Conservation (phyloP, 2,113 vertebrate genomes). For the Hypomesus transpacificus region DNA sequence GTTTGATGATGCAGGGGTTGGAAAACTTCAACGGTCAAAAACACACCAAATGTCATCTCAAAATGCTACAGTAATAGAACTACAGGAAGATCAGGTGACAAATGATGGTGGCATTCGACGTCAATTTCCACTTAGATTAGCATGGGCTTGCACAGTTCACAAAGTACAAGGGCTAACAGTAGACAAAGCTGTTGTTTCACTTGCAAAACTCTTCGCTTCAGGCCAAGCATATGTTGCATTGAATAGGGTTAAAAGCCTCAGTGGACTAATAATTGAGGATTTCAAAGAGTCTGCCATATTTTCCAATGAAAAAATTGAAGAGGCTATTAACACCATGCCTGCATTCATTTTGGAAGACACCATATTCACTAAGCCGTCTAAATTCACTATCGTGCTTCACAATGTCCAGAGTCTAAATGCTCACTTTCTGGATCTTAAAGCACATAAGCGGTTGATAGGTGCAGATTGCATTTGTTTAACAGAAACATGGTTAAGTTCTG, state of each 20-base stretch:
- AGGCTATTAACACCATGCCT: background rate
- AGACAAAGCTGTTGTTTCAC: conserved; percentile 17
- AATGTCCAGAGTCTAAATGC: conserved; percentile 23
- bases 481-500: conserved; percentile 1
- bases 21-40: conserved; percentile 8
- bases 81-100: conserved; percentile 14
- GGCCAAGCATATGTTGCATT: conserved; percentile 24
- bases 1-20: conserved; percentile 17
- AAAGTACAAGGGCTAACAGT: conserved; percentile 29
- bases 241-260: background rate
- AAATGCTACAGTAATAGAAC: conserved; percentile 18
- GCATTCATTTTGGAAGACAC: background rate
- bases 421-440: conserved; percentile 15
- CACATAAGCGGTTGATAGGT: conserved; percentile 2
- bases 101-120: conserved; percentile 12
- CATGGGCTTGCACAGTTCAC: conserved; percentile 17
- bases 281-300: conserved; percentile 22
- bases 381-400: conserved; percentile 7
- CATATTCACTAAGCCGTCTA: background rate
- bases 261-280: conserved; percentile 22
- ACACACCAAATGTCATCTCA: no score
- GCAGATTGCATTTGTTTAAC: conserved; percentile 7
- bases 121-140: conserved; percentile 1
- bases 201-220: conserved; percentile 23
- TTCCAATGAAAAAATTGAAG: conserved; percentile 11